These are phyloP conservation scores for Spilarctia lutea DNA, from an alignment of 2,888 invertebrate genomes.

Conservation along the genomic window DNA sequence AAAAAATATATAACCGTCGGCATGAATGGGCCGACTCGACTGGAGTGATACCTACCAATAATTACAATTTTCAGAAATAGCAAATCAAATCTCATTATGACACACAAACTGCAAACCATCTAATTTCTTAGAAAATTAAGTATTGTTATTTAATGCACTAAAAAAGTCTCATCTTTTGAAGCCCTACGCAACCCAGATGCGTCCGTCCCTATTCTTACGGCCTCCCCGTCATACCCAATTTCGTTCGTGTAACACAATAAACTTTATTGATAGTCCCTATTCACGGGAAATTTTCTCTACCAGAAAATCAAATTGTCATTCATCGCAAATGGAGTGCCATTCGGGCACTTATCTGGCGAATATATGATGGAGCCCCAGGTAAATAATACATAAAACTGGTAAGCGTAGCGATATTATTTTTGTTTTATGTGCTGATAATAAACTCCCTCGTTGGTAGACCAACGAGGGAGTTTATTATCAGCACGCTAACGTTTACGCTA, in stretches of 20 bases:
- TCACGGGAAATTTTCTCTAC: conserved; percentile 13
- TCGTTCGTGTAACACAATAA: conserved; percentile 22
- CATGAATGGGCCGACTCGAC: no score
- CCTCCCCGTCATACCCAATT: conserved; percentile 15
- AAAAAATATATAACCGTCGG: no score
- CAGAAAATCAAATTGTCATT: conserved; percentile 20
- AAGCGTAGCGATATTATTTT: background rate
- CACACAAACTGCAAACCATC: background rate
- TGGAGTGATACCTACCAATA: no score
- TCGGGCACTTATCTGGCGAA: background rate
- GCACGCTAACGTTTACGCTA: no score
- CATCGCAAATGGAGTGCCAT: conserved; percentile 1
- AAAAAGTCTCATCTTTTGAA: conserved; percentile 30
- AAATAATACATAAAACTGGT: background rate
- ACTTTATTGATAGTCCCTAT: conserved; percentile 16
- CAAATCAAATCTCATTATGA: background rate
- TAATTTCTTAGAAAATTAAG: background rate
- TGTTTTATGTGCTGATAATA: background rate
- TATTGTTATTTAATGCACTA: background rate
- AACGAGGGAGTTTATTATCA: no score
- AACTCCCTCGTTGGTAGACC: no score
- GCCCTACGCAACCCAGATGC: conserved; percentile 19
- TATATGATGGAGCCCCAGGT: background rate
- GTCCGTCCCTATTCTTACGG: conserved; percentile 9
- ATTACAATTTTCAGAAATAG: background rate